phyloP scores from a whole-genome alignment of 2,888 invertebrate genomes.

The Cephus sareptanus region DNA sequence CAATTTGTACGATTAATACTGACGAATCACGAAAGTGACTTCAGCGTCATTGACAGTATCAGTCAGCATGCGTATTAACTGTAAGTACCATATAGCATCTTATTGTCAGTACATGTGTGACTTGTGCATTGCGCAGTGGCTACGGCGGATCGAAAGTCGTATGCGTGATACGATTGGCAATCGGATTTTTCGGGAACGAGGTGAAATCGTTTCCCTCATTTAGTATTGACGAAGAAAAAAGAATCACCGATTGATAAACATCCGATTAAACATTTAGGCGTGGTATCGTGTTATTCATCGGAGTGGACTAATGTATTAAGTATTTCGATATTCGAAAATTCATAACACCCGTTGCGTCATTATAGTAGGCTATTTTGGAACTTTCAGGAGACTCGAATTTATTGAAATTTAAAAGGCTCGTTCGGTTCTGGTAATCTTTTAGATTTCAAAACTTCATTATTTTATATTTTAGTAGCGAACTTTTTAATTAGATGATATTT shows the following conservation, averaged over 20 bases:
- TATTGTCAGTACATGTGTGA: neutral
- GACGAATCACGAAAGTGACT: neutral
- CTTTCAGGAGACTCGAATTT: neutral
- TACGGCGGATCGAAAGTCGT: constrained; percentile 12
- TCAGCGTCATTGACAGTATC: neutral
- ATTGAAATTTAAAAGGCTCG: neutral
- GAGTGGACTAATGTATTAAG: neutral
- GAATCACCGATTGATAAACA: neutral
- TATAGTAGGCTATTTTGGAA: neutral
- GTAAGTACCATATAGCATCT: neutral
- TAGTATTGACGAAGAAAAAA: neutral
- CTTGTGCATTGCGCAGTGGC: neutral
- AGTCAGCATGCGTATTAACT: neutral
- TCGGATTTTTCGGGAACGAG: constrained; percentile 12
- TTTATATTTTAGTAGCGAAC: neutral
- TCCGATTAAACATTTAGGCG: too few relatives aligned
- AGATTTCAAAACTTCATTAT: neutral
- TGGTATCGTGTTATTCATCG: neutral
- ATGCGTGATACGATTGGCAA: constrained; percentile 12
- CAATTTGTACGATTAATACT: neutral
- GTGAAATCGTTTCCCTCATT: neutral
- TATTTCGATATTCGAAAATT: neutral
- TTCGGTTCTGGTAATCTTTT: neutral
- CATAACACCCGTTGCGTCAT: neutral
- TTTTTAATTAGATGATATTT: neutral